Evolutionary conservation across 2,888 invertebrate species (phyloP), one percentile per base, ranked within the genome.

Genomic region (Saturnia japonica): DNA sequence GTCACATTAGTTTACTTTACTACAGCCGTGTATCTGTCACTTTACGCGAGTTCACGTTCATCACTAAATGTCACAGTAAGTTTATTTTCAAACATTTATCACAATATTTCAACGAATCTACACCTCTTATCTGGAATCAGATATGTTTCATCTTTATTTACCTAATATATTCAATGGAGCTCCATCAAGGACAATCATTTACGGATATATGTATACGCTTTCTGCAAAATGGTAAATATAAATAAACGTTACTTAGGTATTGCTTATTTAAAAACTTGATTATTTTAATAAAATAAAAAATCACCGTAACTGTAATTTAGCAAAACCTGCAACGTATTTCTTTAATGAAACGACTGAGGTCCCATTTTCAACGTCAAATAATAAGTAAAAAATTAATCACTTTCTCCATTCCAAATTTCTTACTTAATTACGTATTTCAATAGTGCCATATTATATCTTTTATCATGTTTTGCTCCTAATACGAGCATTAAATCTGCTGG

Each of bases 381-480:
- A 62, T 69, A 74, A 72, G 64, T 73, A 67, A 76, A 74, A 75
- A 74, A 74, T 72, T 70, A 76, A 72, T 70, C 69, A 69, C 74
- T 74, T 78, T 78, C 76, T 73, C 75, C 72, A 73, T 70, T 70
- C 22, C 67, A 25, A 60, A 82, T 81, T 82, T 80, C 79, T 84
- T 78, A 80, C 76, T 76, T 82, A 79, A 85, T 85, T 86, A 82
- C 72, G 78, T 81, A 82, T 81, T 75, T 78, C 77, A 75, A 75
- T 80, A 82, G 81, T 84, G 84, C 82, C 84, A 86, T 87, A 82
- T 81, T 22, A 78, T 78, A 78, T 83, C 84, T 88, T 88, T 89
- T 89, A 88, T 88, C 86, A 86, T 85, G 80, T 86, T 87, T 86
- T 88, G 86, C 84, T 79, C 79, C 81, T 85, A 85, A 85, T 85